A percentile compares a stretch with the other conserved stretches of the same genome.
phyloP scores from a whole-genome alignment of 2,113 vertebrate species.

The Spea bombifrons region DNA sequence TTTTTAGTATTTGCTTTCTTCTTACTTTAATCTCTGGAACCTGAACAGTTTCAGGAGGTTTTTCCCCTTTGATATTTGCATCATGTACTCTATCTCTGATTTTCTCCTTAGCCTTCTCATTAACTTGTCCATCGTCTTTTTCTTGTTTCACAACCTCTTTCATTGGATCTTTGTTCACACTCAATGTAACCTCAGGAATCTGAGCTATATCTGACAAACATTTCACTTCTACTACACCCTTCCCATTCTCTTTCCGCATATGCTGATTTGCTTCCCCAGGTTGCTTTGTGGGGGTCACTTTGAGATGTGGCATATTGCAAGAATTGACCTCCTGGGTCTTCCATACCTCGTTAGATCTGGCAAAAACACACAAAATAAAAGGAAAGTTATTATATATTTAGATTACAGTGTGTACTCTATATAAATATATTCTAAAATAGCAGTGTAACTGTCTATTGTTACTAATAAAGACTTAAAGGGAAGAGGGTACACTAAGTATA shows the following conservation, averaged over 20 bases:
- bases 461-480: too few species aligned
- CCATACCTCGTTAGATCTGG: constrained; percentile 50
- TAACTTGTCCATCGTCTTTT: constrained; percentile 3
- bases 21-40: not conserved
- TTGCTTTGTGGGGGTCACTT: constrained; percentile 23
- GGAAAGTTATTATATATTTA: not conserved
- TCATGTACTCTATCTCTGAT: not conserved
- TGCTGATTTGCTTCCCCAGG: constrained; percentile 14
- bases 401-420: not conserved
- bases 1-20: not conserved
- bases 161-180: not conserved
- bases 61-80: not conserved
- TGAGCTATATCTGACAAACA: not conserved
- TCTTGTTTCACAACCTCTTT: not conserved
- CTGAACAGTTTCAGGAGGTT: not conserved
- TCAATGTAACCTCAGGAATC: constrained; percentile 1
- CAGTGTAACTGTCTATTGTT: too few species aligned
- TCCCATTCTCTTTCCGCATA: constrained; percentile 4
- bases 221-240: not conserved
- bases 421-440: too few species aligned
- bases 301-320: constrained; percentile 17
- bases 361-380: not conserved
- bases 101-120: constrained; percentile 9
- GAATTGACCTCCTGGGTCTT: constrained; percentile 24
- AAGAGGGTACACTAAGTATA: too few species aligned